These are phyloP conservation scores for Dermatemys mawii DNA, from an alignment of 2,113 vertebrate genomes.

Conservation along the genomic window DNA sequence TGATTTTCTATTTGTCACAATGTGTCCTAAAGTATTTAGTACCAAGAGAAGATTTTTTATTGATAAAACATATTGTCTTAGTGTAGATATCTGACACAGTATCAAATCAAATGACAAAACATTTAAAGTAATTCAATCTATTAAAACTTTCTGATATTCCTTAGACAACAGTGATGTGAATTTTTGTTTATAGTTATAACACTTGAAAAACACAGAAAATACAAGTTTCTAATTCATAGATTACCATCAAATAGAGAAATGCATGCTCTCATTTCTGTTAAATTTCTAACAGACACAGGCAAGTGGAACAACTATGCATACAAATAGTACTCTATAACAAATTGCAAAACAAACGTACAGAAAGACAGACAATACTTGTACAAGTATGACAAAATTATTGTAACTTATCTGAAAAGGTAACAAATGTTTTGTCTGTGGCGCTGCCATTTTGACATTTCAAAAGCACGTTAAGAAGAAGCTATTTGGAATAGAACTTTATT, in stretches of 20 bases:
- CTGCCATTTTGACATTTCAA: conserved; percentile 34
- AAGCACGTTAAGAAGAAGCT: conserved; percentile 13
- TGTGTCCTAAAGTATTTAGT: conserved; percentile 34
- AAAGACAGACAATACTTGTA: conserved; percentile 61
- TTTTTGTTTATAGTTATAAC: conserved; percentile 61
- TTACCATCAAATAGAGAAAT: conserved; percentile 68
- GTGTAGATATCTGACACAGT: conserved; percentile 40
- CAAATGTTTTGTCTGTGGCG: conserved; percentile 61
- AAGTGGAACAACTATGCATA: conserved; percentile 59
- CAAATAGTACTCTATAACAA: conserved; percentile 40
- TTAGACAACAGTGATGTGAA: conserved; percentile 66
- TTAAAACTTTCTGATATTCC: conserved; percentile 67
- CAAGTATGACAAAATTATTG: conserved; percentile 54
- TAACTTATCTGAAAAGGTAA: conserved; percentile 63
- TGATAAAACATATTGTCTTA: conserved; percentile 69
- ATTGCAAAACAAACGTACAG: conserved; percentile 63
- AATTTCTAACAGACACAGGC: conserved; percentile 53
- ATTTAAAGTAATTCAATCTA: conserved; percentile 64
- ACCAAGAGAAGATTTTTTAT: conserved; percentile 57
- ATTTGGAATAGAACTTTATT: neutral
- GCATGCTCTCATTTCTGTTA: conserved; percentile 63
- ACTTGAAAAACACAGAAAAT: conserved; percentile 70
- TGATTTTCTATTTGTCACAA: conserved; percentile 30
- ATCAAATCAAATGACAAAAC: conserved; percentile 70
- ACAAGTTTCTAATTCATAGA: conserved; percentile 62